Evolutionary conservation across 1,140 invertebrate species (phyloP).

Genomic region (Laupala kohalensis): DNA sequence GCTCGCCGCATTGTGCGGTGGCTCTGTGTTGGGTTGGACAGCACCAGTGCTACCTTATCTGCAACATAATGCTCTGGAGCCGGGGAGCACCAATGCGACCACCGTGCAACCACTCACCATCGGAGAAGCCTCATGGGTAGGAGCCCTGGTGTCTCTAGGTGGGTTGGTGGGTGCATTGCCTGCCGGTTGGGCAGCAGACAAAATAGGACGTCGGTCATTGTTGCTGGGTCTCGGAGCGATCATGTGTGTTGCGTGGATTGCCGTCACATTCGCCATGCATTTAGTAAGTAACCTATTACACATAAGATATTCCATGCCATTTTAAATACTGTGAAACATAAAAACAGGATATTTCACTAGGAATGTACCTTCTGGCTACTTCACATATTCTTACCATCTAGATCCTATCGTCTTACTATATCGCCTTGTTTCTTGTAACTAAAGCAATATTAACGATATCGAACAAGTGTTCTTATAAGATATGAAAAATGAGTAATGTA

Average conservation of each 20-base stretch:
- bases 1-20: slow-evolving; percentile 36
- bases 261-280: slow-evolving; percentile 32
- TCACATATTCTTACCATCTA: background rate
- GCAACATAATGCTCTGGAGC: slow-evolving; percentile 2
- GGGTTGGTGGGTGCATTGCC: slow-evolving; percentile 38
- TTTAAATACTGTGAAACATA: too few species aligned
- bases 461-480: background rate
- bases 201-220: slow-evolving; percentile 47
- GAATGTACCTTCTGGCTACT: background rate
- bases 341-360: too few species aligned
- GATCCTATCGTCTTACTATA: background rate
- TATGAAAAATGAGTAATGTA: background rate
- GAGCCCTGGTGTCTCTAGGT: slow-evolving; percentile 37
- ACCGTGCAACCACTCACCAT: slow-evolving; percentile 2
- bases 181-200: slow-evolving; percentile 43
- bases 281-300: background rate
- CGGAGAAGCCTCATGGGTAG: slow-evolving; percentile 37
- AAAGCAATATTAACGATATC: background rate
- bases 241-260: slow-evolving; percentile 43
- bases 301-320: too few species aligned
- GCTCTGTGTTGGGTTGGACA: slow-evolving; percentile 40
- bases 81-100: background rate
- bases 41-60: slow-evolving; percentile 35
- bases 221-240: slow-evolving; percentile 40
- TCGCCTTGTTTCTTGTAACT: background rate